These are phyloP conservation scores for Strix aluco DNA, from an alignment of 2,113 vertebrate species.

Conservation along the genomic window DNA sequence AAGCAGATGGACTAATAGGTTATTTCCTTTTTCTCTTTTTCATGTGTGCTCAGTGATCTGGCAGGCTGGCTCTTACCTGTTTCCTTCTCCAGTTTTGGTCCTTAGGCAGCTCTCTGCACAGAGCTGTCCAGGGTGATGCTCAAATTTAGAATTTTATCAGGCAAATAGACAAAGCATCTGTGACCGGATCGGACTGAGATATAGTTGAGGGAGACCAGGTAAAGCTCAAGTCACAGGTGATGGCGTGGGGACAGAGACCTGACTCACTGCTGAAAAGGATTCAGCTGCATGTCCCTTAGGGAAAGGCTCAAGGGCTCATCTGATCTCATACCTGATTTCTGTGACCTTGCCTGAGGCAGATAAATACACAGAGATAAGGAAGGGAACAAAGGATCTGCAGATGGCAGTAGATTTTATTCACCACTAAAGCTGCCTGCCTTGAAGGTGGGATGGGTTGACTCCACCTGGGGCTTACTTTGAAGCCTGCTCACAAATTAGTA, in stretches of 20 bases:
- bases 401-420: not conserved
- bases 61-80: not conserved
- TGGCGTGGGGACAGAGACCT: not conserved
- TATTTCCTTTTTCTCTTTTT: not conserved
- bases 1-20: not conserved
- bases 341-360: fast-evolving
- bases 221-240: not conserved
- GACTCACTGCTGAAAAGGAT: not conserved
- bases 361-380: not conserved
- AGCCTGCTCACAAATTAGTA: not conserved
- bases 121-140: fast-evolving
- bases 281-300: not conserved
- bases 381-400: not conserved
- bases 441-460: not conserved
- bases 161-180: not conserved
- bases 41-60: not conserved
- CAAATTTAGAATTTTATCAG: not conserved
- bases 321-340: not conserved
- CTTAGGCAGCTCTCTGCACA: not conserved
- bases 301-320: not conserved
- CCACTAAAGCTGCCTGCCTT: not conserved
- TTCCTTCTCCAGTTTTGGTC: not conserved
- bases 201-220: not conserved
- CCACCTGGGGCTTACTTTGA: not conserved
- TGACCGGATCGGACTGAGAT: not conserved